Conservation (phyloP, 2,888 invertebrate genomes). For the Xestia sexstrigata region DNA sequence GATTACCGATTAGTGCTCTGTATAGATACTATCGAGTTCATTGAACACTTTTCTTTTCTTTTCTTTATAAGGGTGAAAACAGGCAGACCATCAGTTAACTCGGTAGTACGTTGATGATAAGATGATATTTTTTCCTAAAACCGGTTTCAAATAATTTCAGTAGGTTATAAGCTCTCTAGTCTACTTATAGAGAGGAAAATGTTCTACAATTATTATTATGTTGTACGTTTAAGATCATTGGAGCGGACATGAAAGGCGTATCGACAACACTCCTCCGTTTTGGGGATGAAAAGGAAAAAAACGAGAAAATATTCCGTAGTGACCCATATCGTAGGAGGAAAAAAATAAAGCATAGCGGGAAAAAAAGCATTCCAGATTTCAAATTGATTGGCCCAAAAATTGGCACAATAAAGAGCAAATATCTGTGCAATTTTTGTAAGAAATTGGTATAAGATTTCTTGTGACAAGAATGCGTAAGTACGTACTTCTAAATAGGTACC, state of each 20-base stretch:
- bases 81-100: too few species aligned
- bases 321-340: slow-evolving; percentile 59
- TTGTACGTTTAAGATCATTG: slow-evolving; percentile 50
- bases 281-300: slow-evolving; percentile 52
- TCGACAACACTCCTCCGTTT: slow-evolving; percentile 58
- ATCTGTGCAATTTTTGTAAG: slow-evolving; percentile 56
- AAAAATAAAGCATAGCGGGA: slow-evolving; percentile 56
- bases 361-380: slow-evolving; percentile 61
- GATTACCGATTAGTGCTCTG: too few species aligned
- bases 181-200: slow-evolving; percentile 41
- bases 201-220: slow-evolving; percentile 52
- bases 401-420: slow-evolving; percentile 62
- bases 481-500: slow-evolving; percentile 23
- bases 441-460: slow-evolving; percentile 58
- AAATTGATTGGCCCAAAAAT: slow-evolving; percentile 65
- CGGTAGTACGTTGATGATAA: background rate
- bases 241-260: slow-evolving; percentile 58
- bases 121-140: background rate
- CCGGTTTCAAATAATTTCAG: background rate
- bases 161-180: background rate
- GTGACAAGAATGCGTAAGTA: slow-evolving; percentile 38
- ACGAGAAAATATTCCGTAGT: slow-evolving; percentile 55
- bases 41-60: too few species aligned
- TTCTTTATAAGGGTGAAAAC: too few species aligned
- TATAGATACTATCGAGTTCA: too few species aligned